Evolutionary conservation across 2,113 vertebrate species (phyloP).

Genomic region (Ramphastos sulfuratus): DNA sequence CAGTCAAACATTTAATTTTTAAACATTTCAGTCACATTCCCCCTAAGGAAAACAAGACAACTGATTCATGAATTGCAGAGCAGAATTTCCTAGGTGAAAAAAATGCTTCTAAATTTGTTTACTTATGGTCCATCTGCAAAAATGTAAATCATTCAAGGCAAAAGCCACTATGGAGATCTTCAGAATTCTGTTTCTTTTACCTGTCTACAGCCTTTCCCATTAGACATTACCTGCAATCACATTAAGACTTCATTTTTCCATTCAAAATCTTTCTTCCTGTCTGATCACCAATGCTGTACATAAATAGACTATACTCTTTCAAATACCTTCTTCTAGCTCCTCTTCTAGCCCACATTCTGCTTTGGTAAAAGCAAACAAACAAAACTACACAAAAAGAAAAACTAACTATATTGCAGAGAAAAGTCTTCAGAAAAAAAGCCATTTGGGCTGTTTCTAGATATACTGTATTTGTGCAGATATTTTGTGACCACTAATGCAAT

Average conservation of each 20-base stretch:
- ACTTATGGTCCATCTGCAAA: neutral
- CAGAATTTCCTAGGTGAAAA: neutral
- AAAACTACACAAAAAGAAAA: neutral
- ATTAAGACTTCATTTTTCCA: neutral
- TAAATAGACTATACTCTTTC: neutral
- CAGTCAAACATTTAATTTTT: neutral
- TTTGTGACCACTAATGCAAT: constrained; percentile 26
- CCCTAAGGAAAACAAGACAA: neutral
- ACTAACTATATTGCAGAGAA: constrained; percentile 36
- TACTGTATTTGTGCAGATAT: constrained; percentile 62
- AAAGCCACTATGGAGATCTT: neutral
- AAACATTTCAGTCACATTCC: neutral
- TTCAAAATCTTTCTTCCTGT: neutral
- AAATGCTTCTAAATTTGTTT: neutral
- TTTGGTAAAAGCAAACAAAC: neutral
- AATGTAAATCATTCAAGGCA: neutral
- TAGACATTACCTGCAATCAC: neutral
- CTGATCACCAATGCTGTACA: neutral
- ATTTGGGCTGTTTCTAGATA: constrained; percentile 52
- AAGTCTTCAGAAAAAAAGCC: constrained; percentile 56
- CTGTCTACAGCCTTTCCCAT: neutral
- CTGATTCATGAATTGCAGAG: neutral
- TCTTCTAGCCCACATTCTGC: neutral
- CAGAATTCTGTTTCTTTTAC: neutral
- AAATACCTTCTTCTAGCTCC: neutral